Conservation (phyloP, 2,113 vertebrate species). For the Burhinus bistriatus region DNA sequence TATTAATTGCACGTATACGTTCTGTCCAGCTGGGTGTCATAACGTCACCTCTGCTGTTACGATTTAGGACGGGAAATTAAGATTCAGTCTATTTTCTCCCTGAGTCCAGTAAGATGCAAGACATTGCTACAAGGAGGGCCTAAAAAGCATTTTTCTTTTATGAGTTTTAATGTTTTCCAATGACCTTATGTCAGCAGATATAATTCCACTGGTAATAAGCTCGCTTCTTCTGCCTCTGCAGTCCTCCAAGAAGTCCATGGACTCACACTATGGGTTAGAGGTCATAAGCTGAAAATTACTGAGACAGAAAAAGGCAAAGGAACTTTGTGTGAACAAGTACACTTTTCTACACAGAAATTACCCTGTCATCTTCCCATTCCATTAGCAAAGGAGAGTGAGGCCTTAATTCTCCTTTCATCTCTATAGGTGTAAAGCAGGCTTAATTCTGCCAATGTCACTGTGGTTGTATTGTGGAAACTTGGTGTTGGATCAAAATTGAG, state of each 20-base stretch:
- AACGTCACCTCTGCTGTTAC: background rate
- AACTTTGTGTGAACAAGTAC: rapidly evolving
- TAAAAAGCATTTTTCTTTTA: background rate
- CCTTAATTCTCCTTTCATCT: background rate
- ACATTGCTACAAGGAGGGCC: background rate
- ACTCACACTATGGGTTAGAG: background rate
- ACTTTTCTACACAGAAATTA: background rate
- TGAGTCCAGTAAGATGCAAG: no score
- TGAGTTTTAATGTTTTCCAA: rapidly evolving
- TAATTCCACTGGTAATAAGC: rapidly evolving
- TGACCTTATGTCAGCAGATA: background rate
- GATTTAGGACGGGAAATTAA: background rate
- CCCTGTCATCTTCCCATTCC: background rate
- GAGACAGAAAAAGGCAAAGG: background rate
- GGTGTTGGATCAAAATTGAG: background rate
- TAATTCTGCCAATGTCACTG: background rate
- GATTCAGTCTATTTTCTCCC: background rate
- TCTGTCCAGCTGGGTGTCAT: background rate
- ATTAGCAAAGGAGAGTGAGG: background rate
- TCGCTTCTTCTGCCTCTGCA: background rate
- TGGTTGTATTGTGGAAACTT: background rate
- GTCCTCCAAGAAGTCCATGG: background rate
- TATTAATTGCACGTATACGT: background rate
- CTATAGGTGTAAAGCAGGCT: background rate
- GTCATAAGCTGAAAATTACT: rapidly evolving